These are phyloP conservation scores for Brienomyrus longianalis DNA, from an alignment of 2,113 vertebrate species.

Conservation along the genomic window DNA sequence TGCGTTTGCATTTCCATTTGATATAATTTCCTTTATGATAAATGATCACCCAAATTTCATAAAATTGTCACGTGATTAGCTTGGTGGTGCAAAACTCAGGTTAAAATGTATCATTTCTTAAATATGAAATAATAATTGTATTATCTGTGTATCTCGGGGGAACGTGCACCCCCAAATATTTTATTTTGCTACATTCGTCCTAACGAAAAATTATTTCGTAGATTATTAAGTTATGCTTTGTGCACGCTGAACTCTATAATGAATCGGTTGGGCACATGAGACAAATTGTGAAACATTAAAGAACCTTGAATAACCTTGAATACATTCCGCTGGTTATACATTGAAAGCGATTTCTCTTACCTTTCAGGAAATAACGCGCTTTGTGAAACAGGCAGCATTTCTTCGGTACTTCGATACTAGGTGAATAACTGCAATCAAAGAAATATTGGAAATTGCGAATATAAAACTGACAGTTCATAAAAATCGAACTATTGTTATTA, in stretches of 20 bases:
- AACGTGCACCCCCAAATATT: no score
- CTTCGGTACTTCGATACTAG: background rate
- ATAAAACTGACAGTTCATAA: background rate
- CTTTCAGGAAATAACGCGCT: background rate
- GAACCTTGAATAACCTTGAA: background rate
- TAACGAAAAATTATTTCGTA: no score
- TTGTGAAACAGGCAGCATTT: background rate
- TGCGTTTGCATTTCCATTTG: background rate
- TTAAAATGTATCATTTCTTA: background rate
- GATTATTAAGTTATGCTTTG: no score
- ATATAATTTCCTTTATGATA: background rate
- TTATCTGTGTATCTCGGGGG: background rate
- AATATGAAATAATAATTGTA: background rate
- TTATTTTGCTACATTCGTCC: no score
- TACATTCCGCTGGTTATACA: background rate
- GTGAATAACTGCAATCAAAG: background rate
- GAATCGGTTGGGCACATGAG: background rate
- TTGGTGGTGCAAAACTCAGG: background rate
- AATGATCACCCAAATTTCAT: background rate
- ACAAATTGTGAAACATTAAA: background rate
- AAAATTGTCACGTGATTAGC: background rate
- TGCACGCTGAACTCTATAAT: background rate
- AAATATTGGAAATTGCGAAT: background rate
- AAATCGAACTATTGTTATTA: background rate
- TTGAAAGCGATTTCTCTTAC: background rate